These are phyloP conservation scores for Timandra comae DNA, from an alignment of 2,888 invertebrate genomes.

Conservation along the genomic window DNA sequence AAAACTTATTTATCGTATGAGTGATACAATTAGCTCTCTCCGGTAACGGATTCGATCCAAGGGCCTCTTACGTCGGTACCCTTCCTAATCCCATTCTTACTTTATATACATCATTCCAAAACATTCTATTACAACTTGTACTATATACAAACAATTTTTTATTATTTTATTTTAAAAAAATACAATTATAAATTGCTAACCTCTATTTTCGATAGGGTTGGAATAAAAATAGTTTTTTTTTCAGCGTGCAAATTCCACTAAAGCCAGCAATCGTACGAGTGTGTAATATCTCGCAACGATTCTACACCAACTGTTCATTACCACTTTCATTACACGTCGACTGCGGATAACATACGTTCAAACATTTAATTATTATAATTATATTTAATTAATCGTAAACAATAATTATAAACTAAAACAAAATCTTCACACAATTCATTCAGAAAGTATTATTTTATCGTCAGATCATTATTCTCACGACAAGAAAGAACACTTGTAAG, in stretches of 20 bases:
- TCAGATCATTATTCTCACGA: constrained; percentile 55
- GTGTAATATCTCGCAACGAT: constrained; percentile 49
- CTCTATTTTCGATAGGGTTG: constrained; percentile 67
- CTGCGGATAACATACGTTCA: constrained; percentile 41
- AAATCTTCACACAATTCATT: constrained; percentile 50
- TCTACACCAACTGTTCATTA: constrained; percentile 32
- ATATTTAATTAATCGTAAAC: constrained; percentile 34
- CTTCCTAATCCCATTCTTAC: constrained; percentile 47
- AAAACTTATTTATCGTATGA: constrained; percentile 43
- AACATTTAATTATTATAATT: constrained; percentile 28
- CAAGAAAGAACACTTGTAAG: constrained; percentile 45
- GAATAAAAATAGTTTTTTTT: constrained; percentile 65
- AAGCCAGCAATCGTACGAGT: constrained; percentile 57
- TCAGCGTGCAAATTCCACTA: constrained; percentile 70
- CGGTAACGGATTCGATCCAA: constrained; percentile 35
- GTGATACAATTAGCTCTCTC: constrained; percentile 34
- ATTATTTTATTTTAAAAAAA: constrained; percentile 55
- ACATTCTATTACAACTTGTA: constrained; percentile 71
- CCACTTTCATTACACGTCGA: constrained; percentile 37
- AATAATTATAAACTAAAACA: constrained; percentile 41
- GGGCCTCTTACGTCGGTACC: constrained; percentile 37
- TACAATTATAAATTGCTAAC: constrained; percentile 69
- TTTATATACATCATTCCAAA: constrained; percentile 65
- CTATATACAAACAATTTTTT: constrained; percentile 74
- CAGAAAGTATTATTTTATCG: constrained; percentile 35